Evolutionary conservation across 2,888 invertebrate genomes (phyloP), one percentile per base, ranked within the genome.

Genomic region (Perizoma flavofasciatum): DNA sequence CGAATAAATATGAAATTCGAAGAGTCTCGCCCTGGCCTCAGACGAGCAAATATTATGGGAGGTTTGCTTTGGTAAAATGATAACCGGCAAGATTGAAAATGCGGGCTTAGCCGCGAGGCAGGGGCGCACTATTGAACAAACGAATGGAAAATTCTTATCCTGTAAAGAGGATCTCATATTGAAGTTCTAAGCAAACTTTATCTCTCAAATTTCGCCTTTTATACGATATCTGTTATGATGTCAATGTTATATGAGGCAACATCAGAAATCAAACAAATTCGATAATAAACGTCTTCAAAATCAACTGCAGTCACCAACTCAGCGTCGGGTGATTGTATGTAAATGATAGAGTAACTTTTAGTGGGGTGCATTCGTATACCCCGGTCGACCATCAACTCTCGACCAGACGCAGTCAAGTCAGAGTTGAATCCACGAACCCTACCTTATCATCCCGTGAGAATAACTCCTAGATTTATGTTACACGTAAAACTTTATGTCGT

Each of bases 1-100:
- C 88, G 84, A 92, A 92, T 92, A 92, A 92, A 92, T 92, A 92
- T 92, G 92, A 92, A 90, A 92, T 91, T 88, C 87, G 91, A 90
- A 89, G 87, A 88, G 78, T 82, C 82, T 79, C 84, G 85, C 79
- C 84, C 84, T 82, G 70, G 83, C 81, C 82, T 84, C 81, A 82
- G 78, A 73, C 84, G 86, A 84, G 85, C 85, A 92, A 92, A 92
- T 90, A 91, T 91, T 88, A 89, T 89, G 77, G 79, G 77, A 88
- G 82, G 81, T 88, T 89, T 86, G 83, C 91, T 89, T 89, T 88
- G 89, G 92, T 92, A 91, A 92, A 91, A 92, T 92, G 92, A 92
- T 92, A 92, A 92, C 92, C 82, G 78, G 74, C 82, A 82, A 89
- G 87, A 91, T 90, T 90, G 91, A 86, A 91, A 89, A 89, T 82